phyloP scores from a whole-genome alignment of 1,140 invertebrate species.

The Aleiodes sp. region DNA sequence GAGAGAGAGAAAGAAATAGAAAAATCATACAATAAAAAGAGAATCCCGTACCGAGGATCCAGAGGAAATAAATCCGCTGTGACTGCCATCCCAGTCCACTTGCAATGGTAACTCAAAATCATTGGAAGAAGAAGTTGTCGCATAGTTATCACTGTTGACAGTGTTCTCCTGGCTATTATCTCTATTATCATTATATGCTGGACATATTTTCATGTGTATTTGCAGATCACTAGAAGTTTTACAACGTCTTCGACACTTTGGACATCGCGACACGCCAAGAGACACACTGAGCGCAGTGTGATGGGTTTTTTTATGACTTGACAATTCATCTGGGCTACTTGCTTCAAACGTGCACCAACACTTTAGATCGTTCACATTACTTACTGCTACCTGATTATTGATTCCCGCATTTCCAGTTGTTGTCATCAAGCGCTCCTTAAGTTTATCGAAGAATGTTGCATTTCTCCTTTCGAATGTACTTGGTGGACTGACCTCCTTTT shows the following conservation, averaged over 20 bases:
- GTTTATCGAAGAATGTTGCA: constrained; percentile 82
- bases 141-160: constrained; percentile 49
- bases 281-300: constrained; percentile 61
- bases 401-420: constrained; percentile 48
- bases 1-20: not conserved
- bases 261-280: constrained; percentile 81
- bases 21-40: constrained; percentile 32
- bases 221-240: constrained; percentile 82
- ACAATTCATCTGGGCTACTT: constrained; percentile 52
- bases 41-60: constrained; percentile 53
- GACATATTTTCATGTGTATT: constrained; percentile 77
- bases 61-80: constrained; percentile 51
- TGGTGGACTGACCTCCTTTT: constrained; percentile 39
- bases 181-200: constrained; percentile 59
- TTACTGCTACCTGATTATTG: constrained; percentile 48
- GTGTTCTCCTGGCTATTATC: constrained; percentile 40
- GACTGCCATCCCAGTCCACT: constrained; percentile 55
- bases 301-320: constrained; percentile 58
- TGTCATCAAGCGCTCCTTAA: constrained; percentile 77
- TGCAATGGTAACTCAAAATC: constrained; percentile 57
- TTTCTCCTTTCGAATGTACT: constrained; percentile 74
- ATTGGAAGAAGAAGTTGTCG: constrained; percentile 48
- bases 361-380: constrained; percentile 56
- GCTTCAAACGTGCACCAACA: constrained; percentile 65
- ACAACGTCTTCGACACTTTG: constrained; percentile 84